These are phyloP conservation scores for Hippocampus kuda DNA, from an alignment of 2,797 vertebrate species.

Conservation along the genomic window DNA sequence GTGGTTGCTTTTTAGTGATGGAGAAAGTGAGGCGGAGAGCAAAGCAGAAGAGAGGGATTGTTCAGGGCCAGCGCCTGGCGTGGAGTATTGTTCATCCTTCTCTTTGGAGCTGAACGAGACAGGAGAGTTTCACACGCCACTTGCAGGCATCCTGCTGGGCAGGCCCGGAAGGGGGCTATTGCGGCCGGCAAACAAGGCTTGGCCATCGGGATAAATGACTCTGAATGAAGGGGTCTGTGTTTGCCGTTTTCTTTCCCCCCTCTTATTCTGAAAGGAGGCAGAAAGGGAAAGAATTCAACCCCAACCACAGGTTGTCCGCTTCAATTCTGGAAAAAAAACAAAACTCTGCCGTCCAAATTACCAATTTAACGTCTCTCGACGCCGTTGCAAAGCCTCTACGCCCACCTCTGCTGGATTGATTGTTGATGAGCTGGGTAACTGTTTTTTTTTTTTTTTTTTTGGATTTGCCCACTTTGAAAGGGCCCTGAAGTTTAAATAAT, in stretches of 20 bases:
- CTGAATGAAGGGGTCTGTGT: constrained; percentile 72
- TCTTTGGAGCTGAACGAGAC: constrained; percentile 75
- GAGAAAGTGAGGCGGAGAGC: constrained; percentile 41
- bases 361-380: constrained; percentile 50
- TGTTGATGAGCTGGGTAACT: not conserved
- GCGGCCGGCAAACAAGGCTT: constrained; percentile 78
- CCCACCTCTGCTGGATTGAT: constrained; percentile 39
- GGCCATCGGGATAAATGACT: constrained; percentile 74
- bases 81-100: constrained; percentile 83
- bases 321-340: constrained; percentile 47
- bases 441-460: too few relatives aligned
- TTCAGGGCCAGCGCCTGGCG: constrained; percentile 74
- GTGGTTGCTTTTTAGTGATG: constrained; percentile 38
- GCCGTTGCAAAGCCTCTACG: constrained; percentile 24
- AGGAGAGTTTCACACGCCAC: constrained; percentile 87
- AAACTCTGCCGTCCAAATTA: constrained; percentile 52
- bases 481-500: constrained; percentile 11
- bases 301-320: constrained; percentile 64
- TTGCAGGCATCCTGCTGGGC: constrained; percentile 83
- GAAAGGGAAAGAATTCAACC: constrained; percentile 62
- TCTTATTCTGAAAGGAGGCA: constrained; percentile 52
- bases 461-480: not conserved
- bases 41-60: constrained; percentile 61
- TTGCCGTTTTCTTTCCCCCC: constrained; percentile 48
- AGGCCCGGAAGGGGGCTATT: constrained; percentile 76